phyloP scores from a whole-genome alignment of 2,113 vertebrate genomes.

The Gila orcuttii region DNA sequence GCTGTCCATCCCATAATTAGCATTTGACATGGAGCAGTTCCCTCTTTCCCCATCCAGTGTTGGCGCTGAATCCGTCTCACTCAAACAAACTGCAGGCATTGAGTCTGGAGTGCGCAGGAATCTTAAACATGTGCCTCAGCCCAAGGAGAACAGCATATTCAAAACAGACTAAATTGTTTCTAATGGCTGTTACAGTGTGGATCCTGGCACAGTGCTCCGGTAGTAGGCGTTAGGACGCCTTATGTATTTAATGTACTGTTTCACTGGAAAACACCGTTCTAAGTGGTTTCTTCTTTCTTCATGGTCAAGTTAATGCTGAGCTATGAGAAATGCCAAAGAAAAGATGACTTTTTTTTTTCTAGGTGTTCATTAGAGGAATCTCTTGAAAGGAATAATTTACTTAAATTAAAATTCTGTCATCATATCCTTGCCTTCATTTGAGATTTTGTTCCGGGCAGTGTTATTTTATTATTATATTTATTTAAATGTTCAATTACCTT shows the following conservation, averaged over 20 bases:
- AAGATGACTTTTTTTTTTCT: neutral
- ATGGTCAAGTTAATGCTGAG: conserved; percentile 2
- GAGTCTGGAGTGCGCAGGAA: conserved; percentile 45
- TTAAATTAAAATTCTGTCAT: neutral
- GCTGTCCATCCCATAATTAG: conserved; percentile 43
- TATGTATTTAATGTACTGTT: conserved; percentile 20
- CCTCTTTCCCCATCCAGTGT: conserved; percentile 15
- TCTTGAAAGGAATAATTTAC: neutral
- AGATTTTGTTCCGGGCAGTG: too few relatives aligned
- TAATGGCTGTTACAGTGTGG: conserved; percentile 21
- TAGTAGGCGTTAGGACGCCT: neutral
- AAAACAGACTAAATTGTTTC: conserved; percentile 32
- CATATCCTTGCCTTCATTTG: neutral
- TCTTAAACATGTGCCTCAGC: conserved; percentile 19
- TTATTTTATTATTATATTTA: too few relatives aligned
- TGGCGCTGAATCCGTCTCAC: conserved; percentile 24
- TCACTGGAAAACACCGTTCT: neutral
- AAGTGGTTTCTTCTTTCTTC: neutral
- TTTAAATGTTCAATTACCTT: too few relatives aligned
- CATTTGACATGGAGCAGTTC: conserved; percentile 51
- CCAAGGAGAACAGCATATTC: conserved; percentile 14
- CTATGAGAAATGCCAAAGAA: neutral
- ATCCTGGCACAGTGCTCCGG: neutral
- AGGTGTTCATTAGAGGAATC: neutral
- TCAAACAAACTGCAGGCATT: conserved; percentile 54